A percentile compares a stretch with the other conserved stretches of the same genome.
Evolutionary conservation across 2,113 vertebrate species (phyloP).

Genomic region (Maccullochella peelii): DNA sequence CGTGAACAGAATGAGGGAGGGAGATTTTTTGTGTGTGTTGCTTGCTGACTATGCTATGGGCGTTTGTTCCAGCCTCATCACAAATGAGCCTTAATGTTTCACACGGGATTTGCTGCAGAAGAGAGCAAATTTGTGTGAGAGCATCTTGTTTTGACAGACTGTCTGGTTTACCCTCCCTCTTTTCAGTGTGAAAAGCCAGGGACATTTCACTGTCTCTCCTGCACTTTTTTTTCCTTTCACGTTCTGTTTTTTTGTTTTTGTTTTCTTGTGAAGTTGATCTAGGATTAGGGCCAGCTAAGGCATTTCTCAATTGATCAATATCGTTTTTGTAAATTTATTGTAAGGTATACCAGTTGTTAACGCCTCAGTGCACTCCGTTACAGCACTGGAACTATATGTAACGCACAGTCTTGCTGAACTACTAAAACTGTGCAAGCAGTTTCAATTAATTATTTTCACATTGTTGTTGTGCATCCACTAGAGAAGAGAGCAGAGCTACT

Average conservation of each 20-base stretch:
- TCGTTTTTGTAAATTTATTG: neutral
- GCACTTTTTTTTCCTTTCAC: neutral
- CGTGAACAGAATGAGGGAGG: slow-evolving; percentile 57
- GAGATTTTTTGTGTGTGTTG: slow-evolving; percentile 46
- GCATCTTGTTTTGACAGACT: slow-evolving; percentile 76
- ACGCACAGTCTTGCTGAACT: neutral
- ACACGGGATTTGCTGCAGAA: slow-evolving; percentile 72
- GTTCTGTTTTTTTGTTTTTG: neutral
- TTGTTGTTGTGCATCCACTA: neutral
- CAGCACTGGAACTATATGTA: neutral
- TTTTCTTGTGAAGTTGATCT: slow-evolving; percentile 10
- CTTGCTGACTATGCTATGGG: slow-evolving; percentile 71
- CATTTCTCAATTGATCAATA: neutral
- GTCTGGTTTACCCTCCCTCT: slow-evolving; percentile 56
- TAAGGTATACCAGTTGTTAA: neutral
- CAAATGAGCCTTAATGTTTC: slow-evolving; percentile 80
- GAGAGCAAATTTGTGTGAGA: slow-evolving; percentile 66
- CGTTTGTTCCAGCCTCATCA: slow-evolving; percentile 75
- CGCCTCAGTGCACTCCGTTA: neutral
- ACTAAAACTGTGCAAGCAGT: neutral
- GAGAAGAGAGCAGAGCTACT: neutral
- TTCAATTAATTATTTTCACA: slow-evolving; percentile 2
- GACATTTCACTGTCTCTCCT: slow-evolving; percentile 38
- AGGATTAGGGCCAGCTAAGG: neutral
- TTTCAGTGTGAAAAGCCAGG: slow-evolving; percentile 36